Evolutionary conservation across 2,113 vertebrate species (phyloP).

Genomic region (Myiopsitta monachus): DNA sequence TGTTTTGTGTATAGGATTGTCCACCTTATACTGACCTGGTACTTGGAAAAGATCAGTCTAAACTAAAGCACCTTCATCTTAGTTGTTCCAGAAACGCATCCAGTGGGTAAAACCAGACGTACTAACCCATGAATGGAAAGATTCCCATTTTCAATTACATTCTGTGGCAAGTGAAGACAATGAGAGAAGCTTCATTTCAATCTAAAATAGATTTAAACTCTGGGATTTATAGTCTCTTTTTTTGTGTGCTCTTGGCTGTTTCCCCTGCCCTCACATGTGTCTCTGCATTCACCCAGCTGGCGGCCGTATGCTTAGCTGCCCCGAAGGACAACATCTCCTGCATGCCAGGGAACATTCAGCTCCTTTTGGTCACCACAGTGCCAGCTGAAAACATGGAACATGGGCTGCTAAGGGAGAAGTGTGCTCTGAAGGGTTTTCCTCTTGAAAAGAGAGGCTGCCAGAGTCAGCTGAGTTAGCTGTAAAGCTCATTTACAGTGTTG

Average conservation of each 20-base stretch:
- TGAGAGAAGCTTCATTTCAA: neutral
- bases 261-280: neutral
- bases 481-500: neutral
- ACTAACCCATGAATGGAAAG: neutral
- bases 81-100: neutral
- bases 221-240: neutral
- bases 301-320: neutral
- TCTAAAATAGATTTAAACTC: neutral
- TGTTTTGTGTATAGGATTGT: neutral
- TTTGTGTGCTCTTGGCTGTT: neutral
- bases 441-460: neutral
- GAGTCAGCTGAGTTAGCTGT: neutral
- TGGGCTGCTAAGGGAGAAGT: neutral
- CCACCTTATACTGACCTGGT: neutral
- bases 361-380: neutral
- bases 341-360: neutral
- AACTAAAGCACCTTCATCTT: neutral
- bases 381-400: neutral
- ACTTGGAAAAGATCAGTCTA: neutral
- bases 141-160: neutral
- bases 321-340: neutral
- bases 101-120: accelerated
- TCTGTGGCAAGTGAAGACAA: neutral
- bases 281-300: neutral
- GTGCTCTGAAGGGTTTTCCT: neutral